phyloP scores from a whole-genome alignment of 2,113 vertebrate species.

The Dascyllus trimaculatus region DNA sequence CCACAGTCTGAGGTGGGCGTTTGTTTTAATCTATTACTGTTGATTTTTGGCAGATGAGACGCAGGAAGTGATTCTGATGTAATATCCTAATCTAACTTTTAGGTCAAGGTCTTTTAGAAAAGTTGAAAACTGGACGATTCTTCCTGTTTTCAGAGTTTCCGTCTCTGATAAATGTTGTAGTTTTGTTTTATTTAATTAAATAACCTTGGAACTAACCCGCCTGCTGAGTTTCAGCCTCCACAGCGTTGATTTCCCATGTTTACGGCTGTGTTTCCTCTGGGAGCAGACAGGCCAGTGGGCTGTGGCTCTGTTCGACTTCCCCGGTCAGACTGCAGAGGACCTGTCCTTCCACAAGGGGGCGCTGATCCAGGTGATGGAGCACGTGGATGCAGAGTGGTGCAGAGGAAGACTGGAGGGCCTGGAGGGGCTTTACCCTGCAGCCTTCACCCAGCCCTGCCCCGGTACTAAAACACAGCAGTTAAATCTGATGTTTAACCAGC shows the following conservation, averaged over 20 bases:
- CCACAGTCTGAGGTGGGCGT: slow-evolving; percentile 39
- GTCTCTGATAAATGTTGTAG: no score
- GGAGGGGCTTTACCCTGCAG: slow-evolving; percentile 91
- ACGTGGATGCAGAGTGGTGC: slow-evolving; percentile 88
- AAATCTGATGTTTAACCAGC: no score
- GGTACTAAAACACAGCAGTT: slow-evolving; percentile 77
- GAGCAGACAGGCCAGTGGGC: slow-evolving; percentile 84
- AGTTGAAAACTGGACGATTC: no score
- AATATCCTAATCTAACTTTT: no score
- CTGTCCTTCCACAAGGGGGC: slow-evolving; percentile 91
- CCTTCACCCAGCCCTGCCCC: slow-evolving; percentile 86
- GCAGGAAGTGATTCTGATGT: no score
- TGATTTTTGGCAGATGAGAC: no score
- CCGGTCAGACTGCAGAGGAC: slow-evolving; percentile 91
- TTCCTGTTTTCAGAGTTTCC: no score
- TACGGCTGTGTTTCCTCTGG: background rate
- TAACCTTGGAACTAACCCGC: no score
- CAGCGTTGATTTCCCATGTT: background rate
- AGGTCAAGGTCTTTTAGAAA: no score
- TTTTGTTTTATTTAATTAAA: no score
- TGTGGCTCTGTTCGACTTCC: slow-evolving; percentile 91
- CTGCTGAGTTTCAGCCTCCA: no score
- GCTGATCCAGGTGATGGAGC: slow-evolving; percentile 86
- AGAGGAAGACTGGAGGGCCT: slow-evolving; percentile 87
- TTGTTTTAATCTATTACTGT: no score